Base-by-base conservation (phyloP, 2,797 vertebrate species). In the Paguma larvata region DNA sequence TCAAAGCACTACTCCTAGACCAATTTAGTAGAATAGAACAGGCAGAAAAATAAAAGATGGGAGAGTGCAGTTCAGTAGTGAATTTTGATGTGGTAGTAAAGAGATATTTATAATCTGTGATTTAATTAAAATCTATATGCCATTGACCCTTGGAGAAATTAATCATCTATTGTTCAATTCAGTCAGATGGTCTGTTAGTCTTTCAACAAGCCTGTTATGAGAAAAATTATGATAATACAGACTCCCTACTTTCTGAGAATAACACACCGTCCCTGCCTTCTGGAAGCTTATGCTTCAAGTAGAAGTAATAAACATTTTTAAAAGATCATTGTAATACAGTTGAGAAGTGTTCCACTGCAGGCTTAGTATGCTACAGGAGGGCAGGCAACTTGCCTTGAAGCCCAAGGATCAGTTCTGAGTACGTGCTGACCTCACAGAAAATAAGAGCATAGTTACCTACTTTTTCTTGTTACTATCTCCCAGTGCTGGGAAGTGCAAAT, bases 261-360 rank as follows among this genome's bases (percentile, higher is more conserved):
- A 96, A 41, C 30, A 90, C 10, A n/a, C 16, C 19, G 65, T 27
- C 59, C n/a, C 44, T 93, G 51, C 70, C 53, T 85, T 97, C 48
- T 79, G 13, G n/a, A 83, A 85, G 67, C 16, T 96, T 93, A 4
- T 83, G 46, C 89, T 94, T 94, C 68, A 97, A 97, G 15, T 59
- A 59, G 48, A 6, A 85, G n/a, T 53, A 23, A 65, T 15, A 82
- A 53, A 67, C 38, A 44, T 80, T 53, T 86, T 68, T 25, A 32
- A 44, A 85, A 92, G 32, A 34, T 27, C 38, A 77, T 32, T 77
- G 14, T 34, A 48, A n/a, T 72, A n/a, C 19, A 67, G 6, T 73
- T 79, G 65, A 78, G 23, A 87, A 89, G 65, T 91, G 5, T 82
- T 67, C 78, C 65, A 5, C 78, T 82, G 65, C 41, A 87, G n/a